Evolutionary conservation across 2,888 invertebrate species (phyloP).

Genomic region (Pachydiplax longipennis): DNA sequence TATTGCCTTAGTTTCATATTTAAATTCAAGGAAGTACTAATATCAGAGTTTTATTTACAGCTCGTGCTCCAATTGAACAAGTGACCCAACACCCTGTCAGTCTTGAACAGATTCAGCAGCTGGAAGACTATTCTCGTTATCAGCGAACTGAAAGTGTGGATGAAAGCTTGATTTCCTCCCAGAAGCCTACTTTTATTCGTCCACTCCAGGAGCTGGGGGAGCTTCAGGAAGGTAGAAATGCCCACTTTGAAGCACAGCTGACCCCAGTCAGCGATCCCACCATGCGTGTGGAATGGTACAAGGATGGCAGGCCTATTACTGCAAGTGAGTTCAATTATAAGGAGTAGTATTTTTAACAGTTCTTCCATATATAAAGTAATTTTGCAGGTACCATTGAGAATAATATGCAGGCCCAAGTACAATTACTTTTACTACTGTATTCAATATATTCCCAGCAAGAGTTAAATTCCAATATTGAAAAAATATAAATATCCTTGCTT

Average conservation of each 20-base stretch:
- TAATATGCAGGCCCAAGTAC: too few relatives aligned
- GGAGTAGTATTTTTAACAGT: too few relatives aligned
- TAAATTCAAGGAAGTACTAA: not conserved
- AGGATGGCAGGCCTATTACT: constrained; percentile 92
- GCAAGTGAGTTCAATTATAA: constrained; percentile 71
- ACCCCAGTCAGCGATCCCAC: constrained; percentile 92
- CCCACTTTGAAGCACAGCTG: constrained; percentile 91
- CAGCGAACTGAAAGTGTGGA: constrained; percentile 85
- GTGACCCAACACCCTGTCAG: constrained; percentile 91
- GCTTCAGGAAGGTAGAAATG: constrained; percentile 88
- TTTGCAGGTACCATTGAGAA: too few relatives aligned
- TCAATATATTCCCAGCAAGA: not conserved
- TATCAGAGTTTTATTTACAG: constrained; percentile 55
- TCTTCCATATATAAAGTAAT: too few relatives aligned
- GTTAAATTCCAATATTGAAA: too few relatives aligned
- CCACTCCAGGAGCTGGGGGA: constrained; percentile 86
- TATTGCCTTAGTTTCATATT: not conserved
- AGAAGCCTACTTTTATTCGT: constrained; percentile 87
- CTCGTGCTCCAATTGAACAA: constrained; percentile 83
- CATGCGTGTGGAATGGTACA: constrained; percentile 95
- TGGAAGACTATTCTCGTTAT: constrained; percentile 90
- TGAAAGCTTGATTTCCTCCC: constrained; percentile 71
- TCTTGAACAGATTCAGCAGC: constrained; percentile 86
- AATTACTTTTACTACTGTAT: not conserved
- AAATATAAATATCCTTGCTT: not conserved